phyloP scores from a whole-genome alignment of 2,113 vertebrate genomes.

The Piaya cayana region DNA sequence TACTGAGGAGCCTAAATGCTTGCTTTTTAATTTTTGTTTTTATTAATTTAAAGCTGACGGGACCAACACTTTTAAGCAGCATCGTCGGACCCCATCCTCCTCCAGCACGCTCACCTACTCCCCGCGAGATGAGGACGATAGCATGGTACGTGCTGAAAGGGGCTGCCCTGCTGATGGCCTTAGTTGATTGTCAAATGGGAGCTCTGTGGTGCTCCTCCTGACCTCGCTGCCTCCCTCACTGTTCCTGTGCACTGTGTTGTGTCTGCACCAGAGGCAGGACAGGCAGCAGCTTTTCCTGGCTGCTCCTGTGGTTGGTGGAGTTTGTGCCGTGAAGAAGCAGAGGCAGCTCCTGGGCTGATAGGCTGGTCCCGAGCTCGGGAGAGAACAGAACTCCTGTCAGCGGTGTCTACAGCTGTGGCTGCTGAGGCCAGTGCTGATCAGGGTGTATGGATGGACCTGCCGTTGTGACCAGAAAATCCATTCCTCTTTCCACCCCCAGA shows the following conservation, averaged over 20 bases:
- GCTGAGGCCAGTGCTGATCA: not conserved
- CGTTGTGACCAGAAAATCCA: not conserved
- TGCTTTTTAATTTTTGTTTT: not conserved
- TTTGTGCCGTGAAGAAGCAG: not conserved
- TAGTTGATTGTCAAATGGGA: not conserved
- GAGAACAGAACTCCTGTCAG: not conserved
- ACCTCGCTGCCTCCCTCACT: not conserved
- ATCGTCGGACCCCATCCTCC: slow-evolving; percentile 91
- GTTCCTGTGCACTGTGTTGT: rapidly evolving
- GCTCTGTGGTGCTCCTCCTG: not conserved
- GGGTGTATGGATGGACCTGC: not conserved
- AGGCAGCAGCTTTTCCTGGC: not conserved
- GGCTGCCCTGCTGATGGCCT: not conserved
- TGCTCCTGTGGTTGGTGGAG: not conserved
- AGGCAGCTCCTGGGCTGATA: not conserved
- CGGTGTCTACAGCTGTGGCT: not conserved
- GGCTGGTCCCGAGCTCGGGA: not conserved
- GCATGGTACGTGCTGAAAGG: slow-evolving; percentile 85
- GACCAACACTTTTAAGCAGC: slow-evolving; percentile 89
- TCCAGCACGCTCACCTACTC: slow-evolving; percentile 94
- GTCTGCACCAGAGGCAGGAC: not conserved
- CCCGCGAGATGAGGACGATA: slow-evolving; percentile 90
- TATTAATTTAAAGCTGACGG: slow-evolving; percentile 80
- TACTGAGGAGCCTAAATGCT: not conserved
- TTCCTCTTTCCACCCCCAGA: slow-evolving; percentile 44